These are phyloP conservation scores for Anthopleura sola DNA, from an alignment of 64 coral and sea anemone species.

Conservation along the genomic window DNA sequence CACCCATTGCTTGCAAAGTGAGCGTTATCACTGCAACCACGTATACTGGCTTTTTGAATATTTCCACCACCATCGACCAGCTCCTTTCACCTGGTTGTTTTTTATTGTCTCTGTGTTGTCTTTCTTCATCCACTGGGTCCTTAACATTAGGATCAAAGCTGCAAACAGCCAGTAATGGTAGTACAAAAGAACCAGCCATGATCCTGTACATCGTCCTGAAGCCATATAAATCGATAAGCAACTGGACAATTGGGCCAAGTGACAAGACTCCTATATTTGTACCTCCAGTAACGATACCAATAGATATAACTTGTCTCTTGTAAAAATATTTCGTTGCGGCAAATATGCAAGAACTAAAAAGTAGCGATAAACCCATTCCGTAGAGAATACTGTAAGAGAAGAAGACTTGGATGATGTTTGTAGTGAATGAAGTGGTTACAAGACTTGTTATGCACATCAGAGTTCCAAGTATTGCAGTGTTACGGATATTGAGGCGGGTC, in stretches of 20 bases:
- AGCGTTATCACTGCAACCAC: not conserved
- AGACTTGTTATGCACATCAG: conserved; percentile 23
- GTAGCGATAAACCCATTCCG: not conserved
- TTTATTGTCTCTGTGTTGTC: not conserved
- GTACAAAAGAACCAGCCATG: too few species aligned
- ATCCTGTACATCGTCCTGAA: too few species aligned
- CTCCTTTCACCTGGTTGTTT: not conserved
- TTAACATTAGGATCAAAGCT: not conserved
- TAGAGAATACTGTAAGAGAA: not conserved
- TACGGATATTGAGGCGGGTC: conserved; percentile 9
- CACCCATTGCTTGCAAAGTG: not conserved
- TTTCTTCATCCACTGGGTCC: not conserved
- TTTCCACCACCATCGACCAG: not conserved
- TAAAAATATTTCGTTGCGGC: not conserved
- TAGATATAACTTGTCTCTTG: conserved; percentile 7
- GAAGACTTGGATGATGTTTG: not conserved
- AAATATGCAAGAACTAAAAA: too few species aligned
- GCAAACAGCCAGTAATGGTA: too few species aligned
- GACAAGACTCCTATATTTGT: not conserved
- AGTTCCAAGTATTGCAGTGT: conserved; percentile 13
- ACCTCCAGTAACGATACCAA: not conserved
- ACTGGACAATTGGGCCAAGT: conserved; percentile 1
- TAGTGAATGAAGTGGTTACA: not conserved
- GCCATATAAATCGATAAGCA: too few species aligned
- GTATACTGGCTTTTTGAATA: not conserved